A percentile compares a stretch with the other conserved stretches of the same genome.
Conservation (phyloP, 2,113 vertebrate species). For the Atherinomorus stipes region DNA sequence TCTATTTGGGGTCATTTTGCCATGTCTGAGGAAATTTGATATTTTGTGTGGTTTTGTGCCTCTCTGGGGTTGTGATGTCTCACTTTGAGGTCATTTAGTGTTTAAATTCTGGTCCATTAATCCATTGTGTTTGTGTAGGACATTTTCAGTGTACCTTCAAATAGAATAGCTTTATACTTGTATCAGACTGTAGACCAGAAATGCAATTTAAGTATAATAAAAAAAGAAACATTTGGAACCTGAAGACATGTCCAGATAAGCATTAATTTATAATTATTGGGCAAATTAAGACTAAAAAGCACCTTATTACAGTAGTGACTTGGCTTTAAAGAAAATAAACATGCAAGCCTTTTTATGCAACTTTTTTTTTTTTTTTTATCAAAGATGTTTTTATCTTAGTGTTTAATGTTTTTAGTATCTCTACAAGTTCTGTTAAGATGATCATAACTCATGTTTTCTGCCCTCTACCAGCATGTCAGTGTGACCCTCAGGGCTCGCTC, state of each 20-base stretch:
- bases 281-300: not conserved
- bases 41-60: not conserved
- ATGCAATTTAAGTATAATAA: no score
- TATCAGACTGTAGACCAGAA: not conserved
- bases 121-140: no score
- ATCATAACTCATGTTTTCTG: not conserved
- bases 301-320: not conserved
- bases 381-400: no score
- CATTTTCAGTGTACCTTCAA: no score
- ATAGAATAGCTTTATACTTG: no score
- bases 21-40: not conserved
- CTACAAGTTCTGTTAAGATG: not conserved
- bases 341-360: no score
- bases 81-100: not conserved
- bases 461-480: slow-evolving; percentile 87
- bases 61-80: not conserved
- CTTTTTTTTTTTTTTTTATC: no score
- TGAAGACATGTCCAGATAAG: not conserved
- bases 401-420: not conserved
- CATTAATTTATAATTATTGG: not conserved
- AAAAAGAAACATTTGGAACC: no score
- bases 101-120: not conserved
- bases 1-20: no score
- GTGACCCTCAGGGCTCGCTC: slow-evolving; percentile 92
- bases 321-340: no score